Conservation (phyloP, 2,888 invertebrate species). For the Troides aeacus region DNA sequence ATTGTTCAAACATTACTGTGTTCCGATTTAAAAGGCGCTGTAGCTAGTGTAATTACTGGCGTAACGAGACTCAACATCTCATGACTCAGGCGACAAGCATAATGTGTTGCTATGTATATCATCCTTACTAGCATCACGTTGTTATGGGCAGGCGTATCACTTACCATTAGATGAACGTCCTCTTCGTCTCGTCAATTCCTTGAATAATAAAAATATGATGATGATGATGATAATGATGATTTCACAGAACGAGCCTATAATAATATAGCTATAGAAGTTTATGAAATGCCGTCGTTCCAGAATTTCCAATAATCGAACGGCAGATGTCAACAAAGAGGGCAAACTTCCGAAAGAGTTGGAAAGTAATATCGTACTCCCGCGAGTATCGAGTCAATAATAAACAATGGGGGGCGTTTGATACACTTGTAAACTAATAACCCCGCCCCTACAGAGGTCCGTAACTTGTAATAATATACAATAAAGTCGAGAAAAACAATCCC, state of each 20-base stretch:
- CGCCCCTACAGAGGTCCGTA: slow-evolving; percentile 51
- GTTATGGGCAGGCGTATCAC: too few species aligned
- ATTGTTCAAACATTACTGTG: too few species aligned
- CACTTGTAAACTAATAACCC: slow-evolving; percentile 79
- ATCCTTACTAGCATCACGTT: too few species aligned
- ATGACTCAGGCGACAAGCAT: too few species aligned
- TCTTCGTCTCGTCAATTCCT: too few species aligned
- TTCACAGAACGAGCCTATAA: slow-evolving; percentile 31
- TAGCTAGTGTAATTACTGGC: too few species aligned
- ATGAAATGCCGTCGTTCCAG: slow-evolving; percentile 52
- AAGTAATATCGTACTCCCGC: slow-evolving; percentile 63
- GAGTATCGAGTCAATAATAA: slow-evolving; percentile 72
- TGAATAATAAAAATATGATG: too few species aligned
- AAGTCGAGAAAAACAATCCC: slow-evolving; percentile 52
- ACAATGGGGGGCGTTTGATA: slow-evolving; percentile 74
- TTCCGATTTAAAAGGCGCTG: too few species aligned
- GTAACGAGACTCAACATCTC: too few species aligned
- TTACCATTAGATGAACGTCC: too few species aligned
- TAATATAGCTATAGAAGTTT: slow-evolving; percentile 51
- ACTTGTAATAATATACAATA: slow-evolving; percentile 69
- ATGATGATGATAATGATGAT: background rate
- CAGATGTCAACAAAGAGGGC: slow-evolving; percentile 76
- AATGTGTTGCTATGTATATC: too few species aligned
- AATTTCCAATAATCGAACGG: slow-evolving; percentile 71
- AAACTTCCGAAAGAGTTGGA: slow-evolving; percentile 79